A percentile compares a stretch with the other conserved stretches of the same genome.
Evolutionary conservation across 1,140 invertebrate species (phyloP).

Genomic region (Drosophila biarmipes): DNA sequence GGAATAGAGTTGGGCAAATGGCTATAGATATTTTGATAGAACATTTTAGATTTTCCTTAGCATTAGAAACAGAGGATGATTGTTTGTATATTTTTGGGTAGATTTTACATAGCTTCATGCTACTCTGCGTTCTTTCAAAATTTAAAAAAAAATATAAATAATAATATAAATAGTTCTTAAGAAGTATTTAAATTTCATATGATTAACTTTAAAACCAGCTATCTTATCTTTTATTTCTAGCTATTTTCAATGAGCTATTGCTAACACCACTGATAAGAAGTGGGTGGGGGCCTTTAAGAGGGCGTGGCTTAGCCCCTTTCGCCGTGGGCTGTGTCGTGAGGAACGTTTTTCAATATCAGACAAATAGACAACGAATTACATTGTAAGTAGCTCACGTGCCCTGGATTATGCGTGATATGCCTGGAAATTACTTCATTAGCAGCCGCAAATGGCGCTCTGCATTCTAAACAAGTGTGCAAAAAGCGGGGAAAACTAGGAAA

Average conservation of each 20-base stretch:
- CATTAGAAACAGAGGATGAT: background rate
- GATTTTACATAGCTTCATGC: too few species aligned
- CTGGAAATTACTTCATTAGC: slow-evolving; percentile 82
- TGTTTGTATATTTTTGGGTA: too few species aligned
- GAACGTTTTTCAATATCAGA: slow-evolving; percentile 79
- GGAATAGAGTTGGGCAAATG: background rate
- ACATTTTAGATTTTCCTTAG: slow-evolving; percentile 4
- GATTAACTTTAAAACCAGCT: background rate
- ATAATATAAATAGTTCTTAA: too few species aligned
- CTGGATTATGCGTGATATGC: slow-evolving; percentile 82
- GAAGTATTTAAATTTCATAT: too few species aligned
- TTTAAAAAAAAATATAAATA: too few species aligned
- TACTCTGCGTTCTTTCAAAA: too few species aligned
- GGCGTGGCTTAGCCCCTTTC: slow-evolving; percentile 34
- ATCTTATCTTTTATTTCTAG: background rate
- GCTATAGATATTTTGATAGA: background rate
- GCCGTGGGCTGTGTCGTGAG: slow-evolving; percentile 24
- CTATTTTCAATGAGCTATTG: background rate
- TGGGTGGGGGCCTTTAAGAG: background rate
- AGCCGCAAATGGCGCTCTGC: slow-evolving; percentile 74
- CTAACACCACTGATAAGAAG: slow-evolving; percentile 11
- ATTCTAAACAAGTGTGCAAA: slow-evolving; percentile 68
- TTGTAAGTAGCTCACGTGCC: slow-evolving; percentile 83
- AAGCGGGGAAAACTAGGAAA: slow-evolving; percentile 12
- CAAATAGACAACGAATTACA: slow-evolving; percentile 83